A percentile compares a stretch with the other conserved stretches of the same genome.
These are phyloP conservation scores for Lasius platythorax DNA, from an alignment of 2,888 invertebrate genomes.

Conservation along the genomic window DNA sequence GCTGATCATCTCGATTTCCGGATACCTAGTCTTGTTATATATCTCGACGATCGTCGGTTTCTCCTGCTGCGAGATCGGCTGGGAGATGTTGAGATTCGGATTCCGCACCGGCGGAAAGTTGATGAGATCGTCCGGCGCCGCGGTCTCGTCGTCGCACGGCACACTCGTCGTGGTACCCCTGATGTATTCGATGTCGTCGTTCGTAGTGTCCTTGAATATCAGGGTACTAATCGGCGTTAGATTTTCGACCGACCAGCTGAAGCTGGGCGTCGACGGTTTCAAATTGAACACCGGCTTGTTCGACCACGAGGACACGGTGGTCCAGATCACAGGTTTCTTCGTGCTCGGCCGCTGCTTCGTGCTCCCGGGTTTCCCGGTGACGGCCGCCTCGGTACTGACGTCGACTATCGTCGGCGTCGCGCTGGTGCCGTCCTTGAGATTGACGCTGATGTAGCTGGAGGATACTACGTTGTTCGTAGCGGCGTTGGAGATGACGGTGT, in stretches of 20 bases:
- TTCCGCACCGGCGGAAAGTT: constrained; percentile 95
- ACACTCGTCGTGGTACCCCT: constrained; percentile 59
- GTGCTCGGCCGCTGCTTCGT: constrained; percentile 61
- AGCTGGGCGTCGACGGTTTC: constrained; percentile 74
- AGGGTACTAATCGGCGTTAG: constrained; percentile 63
- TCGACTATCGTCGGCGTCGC: constrained; percentile 67
- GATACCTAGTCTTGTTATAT: constrained; percentile 85
- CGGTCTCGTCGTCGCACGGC: constrained; percentile 88
- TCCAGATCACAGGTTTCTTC: constrained; percentile 79
- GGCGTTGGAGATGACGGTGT: constrained; percentile 81
- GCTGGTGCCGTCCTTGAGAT: constrained; percentile 81
- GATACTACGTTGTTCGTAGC: constrained; percentile 81
- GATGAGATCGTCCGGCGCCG: constrained; percentile 89
- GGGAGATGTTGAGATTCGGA: constrained; percentile 92
- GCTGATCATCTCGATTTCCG: constrained; percentile 85
- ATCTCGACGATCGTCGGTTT: constrained; percentile 84
- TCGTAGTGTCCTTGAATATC: constrained; percentile 69
- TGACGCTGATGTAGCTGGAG: constrained; percentile 83
- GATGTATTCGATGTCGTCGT: neutral
- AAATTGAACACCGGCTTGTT: constrained; percentile 81
- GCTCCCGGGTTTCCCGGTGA: neutral
- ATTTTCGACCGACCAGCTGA: constrained; percentile 66
- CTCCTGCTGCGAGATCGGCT: constrained; percentile 86
- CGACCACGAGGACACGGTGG: constrained; percentile 80
- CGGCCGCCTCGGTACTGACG: constrained; percentile 61